Evolutionary conservation across 2,797 vertebrate genomes (phyloP).

Genomic region (Muscicapa striata): DNA sequence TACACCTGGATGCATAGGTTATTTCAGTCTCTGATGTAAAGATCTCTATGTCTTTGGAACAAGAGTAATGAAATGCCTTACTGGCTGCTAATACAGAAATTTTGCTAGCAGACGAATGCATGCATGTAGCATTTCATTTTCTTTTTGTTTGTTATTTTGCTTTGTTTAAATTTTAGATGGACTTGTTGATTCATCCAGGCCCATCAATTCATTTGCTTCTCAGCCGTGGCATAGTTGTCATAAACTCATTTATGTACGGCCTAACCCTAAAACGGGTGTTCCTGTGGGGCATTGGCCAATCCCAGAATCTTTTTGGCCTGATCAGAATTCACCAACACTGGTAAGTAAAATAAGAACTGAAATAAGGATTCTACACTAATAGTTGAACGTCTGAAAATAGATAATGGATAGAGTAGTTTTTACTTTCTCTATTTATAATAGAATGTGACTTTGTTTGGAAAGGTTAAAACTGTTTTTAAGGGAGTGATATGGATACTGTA

Average conservation of each 20-base stretch:
- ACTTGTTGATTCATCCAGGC: conserved; percentile 83
- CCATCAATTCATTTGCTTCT: conserved; percentile 83
- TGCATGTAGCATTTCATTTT: conserved; percentile 29
- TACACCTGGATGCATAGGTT: background rate
- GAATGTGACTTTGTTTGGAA: background rate
- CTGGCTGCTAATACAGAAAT: background rate
- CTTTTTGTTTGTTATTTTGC: conserved; percentile 40
- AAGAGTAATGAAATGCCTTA: background rate
- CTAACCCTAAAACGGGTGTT: conserved; percentile 96
- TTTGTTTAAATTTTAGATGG: conserved; percentile 83
- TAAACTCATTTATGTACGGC: conserved; percentile 97
- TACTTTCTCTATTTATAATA: background rate
- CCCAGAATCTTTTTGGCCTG: conserved; percentile 98
- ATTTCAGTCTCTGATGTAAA: background rate
- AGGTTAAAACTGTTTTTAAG: background rate
- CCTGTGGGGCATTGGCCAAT: conserved; percentile 98
- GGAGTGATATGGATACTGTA: background rate
- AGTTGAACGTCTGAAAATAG: background rate
- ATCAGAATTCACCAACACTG: conserved; percentile 95
- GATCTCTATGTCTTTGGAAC: background rate
- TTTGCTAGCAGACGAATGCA: background rate
- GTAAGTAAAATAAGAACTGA: conserved; percentile 79
- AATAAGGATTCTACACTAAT: background rate
- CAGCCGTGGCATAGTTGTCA: conserved; percentile 97
- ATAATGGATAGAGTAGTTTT: background rate